Evolutionary conservation across 2,888 invertebrate genomes (phyloP).

Genomic region (Ditula angustiorana): DNA sequence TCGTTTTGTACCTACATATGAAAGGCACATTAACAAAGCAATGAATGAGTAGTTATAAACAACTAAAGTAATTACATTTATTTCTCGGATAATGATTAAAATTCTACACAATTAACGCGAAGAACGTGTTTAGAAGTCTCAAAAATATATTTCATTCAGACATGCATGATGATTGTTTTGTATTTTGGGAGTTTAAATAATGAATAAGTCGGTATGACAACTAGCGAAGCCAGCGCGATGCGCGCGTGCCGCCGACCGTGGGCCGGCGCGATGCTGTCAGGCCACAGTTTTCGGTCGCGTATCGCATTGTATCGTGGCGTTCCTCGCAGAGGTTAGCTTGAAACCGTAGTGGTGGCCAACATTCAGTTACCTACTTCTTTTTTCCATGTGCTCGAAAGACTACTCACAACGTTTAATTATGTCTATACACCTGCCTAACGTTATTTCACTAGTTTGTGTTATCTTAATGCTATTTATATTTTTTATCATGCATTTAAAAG

Average conservation of each 20-base stretch:
- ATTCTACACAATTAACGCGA: background rate
- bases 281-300: background rate
- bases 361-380: constrained; percentile 11
- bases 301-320: background rate
- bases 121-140: background rate
- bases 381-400: background rate
- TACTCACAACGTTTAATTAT: background rate
- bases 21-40: constrained; percentile 4
- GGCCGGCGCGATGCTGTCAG: no score
- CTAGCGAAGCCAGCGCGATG: constrained; percentile 8
- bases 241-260: background rate
- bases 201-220: background rate
- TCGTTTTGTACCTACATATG: background rate
- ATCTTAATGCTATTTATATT: background rate
- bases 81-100: background rate
- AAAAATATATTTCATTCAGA: background rate
- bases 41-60: background rate
- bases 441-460: background rate
- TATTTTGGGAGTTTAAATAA: background rate
- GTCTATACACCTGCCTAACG: background rate
- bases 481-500: background rate
- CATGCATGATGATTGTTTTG: background rate
- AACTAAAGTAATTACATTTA: background rate
- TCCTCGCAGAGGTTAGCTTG: constrained; percentile 1
- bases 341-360: constrained; percentile 4